Conservation (phyloP, 64 coral and sea anemone genomes). For the Montipora cactus region DNA sequence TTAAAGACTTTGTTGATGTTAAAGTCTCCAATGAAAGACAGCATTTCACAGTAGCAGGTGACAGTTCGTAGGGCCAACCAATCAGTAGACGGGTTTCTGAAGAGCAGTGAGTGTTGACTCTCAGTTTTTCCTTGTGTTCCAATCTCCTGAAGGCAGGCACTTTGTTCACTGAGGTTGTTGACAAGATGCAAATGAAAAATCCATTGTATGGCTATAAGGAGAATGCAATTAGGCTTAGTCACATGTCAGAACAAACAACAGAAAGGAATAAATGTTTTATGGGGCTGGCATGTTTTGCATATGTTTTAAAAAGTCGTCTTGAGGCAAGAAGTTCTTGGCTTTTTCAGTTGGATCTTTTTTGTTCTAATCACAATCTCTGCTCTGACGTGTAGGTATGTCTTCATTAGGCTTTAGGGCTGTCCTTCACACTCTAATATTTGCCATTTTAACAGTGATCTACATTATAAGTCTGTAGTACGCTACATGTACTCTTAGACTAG, state of each 20-base stretch:
- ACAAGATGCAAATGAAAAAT: conserved; percentile 79
- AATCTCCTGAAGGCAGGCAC: conserved; percentile 41
- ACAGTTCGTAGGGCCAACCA: conserved; percentile 41
- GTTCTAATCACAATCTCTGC: not conserved
- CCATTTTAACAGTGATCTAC: not conserved
- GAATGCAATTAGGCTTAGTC: conserved; percentile 76
- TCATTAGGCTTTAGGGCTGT: not conserved
- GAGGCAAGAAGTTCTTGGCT: conserved; percentile 53
- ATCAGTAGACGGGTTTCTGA: conserved; percentile 20
- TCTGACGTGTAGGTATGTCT: conserved; percentile 45
- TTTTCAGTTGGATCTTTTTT: conserved; percentile 30
- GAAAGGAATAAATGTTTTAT: conserved; percentile 81
- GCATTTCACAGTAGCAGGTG: conserved; percentile 65
- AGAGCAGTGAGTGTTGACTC: conserved; percentile 40
- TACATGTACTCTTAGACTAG: not conserved
- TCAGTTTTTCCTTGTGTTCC: conserved; percentile 56
- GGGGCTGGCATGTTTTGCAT: conserved; percentile 84
- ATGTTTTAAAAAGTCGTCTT: conserved; percentile 69
- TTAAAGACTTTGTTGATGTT: conserved; percentile 48
- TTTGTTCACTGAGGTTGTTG: conserved; percentile 72
- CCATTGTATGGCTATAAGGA: conserved; percentile 69
- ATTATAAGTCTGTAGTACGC: conserved; percentile 2
- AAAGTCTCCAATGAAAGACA: conserved; percentile 40
- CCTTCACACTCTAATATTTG: not conserved
- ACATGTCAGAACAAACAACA: conserved; percentile 80